Conservation (phyloP, 2,797 vertebrate species). For the Neostethus bicornis region DNA sequence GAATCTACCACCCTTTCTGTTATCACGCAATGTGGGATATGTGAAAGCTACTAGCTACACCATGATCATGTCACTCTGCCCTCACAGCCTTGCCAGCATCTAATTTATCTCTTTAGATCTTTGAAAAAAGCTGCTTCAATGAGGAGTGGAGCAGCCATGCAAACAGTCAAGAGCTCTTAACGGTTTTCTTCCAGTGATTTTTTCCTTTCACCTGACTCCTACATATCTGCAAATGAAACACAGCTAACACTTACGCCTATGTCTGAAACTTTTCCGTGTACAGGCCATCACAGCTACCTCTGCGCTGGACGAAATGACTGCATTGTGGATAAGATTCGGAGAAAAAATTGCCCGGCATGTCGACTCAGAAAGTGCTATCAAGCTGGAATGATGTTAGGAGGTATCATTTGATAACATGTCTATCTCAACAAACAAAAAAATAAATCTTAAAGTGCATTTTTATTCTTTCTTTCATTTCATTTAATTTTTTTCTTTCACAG, state of each 20-base stretch:
- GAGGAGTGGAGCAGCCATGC: slow-evolving; percentile 22
- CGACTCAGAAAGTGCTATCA: slow-evolving; percentile 97
- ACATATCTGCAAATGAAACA: slow-evolving; percentile 30
- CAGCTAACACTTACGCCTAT: slow-evolving; percentile 28
- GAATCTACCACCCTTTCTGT: slow-evolving; percentile 58
- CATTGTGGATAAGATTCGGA: slow-evolving; percentile 98
- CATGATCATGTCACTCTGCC: slow-evolving; percentile 77
- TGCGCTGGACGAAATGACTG: slow-evolving; percentile 98
- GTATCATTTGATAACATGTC: slow-evolving; percentile 69
- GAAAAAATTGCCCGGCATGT: slow-evolving; percentile 97
- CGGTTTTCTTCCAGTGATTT: slow-evolving; percentile 24
- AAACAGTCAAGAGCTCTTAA: slow-evolving; percentile 35
- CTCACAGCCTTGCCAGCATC: slow-evolving; percentile 74
- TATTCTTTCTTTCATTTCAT: too few relatives aligned
- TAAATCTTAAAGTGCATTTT: too few relatives aligned
- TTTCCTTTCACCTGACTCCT: not conserved
- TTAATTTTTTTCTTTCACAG: slow-evolving; percentile 73
- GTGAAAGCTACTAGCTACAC: slow-evolving; percentile 73
- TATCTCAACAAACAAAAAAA: slow-evolving; percentile 10
- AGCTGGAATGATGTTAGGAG: slow-evolving; percentile 98
- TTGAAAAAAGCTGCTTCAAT: slow-evolving; percentile 17
- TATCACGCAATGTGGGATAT: slow-evolving; percentile 75
- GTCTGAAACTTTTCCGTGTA: slow-evolving; percentile 38
- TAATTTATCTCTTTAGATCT: slow-evolving; percentile 56
- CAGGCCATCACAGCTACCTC: slow-evolving; percentile 97